phyloP scores from a whole-genome alignment of 2,888 invertebrate genomes.

The Xestia xanthographa region DNA sequence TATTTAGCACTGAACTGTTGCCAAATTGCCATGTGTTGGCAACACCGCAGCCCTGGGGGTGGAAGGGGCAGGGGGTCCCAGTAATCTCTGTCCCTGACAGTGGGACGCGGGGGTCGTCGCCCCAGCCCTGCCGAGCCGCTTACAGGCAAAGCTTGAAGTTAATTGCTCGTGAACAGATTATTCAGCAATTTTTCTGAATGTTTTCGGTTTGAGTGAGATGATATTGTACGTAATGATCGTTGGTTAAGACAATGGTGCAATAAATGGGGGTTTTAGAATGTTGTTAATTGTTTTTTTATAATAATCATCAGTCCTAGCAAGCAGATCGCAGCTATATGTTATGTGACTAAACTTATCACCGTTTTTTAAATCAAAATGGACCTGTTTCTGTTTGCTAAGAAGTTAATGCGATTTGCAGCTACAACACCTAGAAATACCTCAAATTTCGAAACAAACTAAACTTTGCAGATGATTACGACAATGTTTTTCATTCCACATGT shows the following conservation, averaged over 20 bases:
- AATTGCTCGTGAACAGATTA: conserved; percentile 68
- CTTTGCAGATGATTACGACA: not conserved
- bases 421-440: not conserved
- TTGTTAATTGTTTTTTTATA: conserved; percentile 13
- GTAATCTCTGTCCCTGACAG: conserved; percentile 68
- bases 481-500: not conserved
- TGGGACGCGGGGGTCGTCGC: conserved; percentile 57
- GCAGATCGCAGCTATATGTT: not conserved
- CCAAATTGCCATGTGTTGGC: conserved; percentile 68
- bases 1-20: conserved; percentile 59
- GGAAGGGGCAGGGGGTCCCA: conserved; percentile 22
- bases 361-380: not conserved
- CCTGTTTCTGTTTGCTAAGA: not conserved
- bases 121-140: conserved; percentile 44
- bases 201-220: conserved; percentile 42
- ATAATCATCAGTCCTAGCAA: not conserved
- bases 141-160: conserved; percentile 62
- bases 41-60: conserved; percentile 51
- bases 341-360: no score
- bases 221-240: conserved; percentile 25
- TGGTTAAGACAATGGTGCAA: conserved; percentile 7
- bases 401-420: not conserved
- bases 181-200: conserved; percentile 67
- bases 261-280: not conserved
- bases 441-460: not conserved